Evolutionary conservation across 1,140 invertebrate genomes (phyloP).

Genomic region (Venustaconcha ellipsiformis): DNA sequence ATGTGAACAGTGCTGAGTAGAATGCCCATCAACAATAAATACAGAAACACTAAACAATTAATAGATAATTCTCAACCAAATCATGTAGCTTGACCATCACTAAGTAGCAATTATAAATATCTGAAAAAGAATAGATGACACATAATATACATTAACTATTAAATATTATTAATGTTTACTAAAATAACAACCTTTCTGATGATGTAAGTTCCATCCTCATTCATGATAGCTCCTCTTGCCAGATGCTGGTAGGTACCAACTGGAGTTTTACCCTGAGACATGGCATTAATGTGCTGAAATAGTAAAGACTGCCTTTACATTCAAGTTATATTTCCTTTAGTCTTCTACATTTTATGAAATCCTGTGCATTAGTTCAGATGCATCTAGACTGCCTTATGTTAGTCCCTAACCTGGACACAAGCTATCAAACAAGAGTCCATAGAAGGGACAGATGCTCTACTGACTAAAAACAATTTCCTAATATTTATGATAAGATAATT

Average conservation of each 20-base stretch:
- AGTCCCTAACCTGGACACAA: neutral
- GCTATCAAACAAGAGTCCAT: neutral
- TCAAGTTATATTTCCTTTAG: neutral
- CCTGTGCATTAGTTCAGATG: neutral
- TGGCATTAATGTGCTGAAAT: slow-evolving; percentile 44
- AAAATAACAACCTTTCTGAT: too few relatives aligned
- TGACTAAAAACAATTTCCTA: neutral
- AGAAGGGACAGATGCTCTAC: neutral
- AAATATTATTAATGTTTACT: too few relatives aligned
- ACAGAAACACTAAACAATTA: too few relatives aligned
- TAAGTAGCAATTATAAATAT: too few relatives aligned
- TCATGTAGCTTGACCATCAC: too few relatives aligned
- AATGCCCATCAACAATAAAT: too few relatives aligned
- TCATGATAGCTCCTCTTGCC: slow-evolving; percentile 31
- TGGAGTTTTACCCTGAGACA: slow-evolving; percentile 35
- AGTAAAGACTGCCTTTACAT: slow-evolving; percentile 1
- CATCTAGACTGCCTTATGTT: neutral
- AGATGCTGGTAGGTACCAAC: slow-evolving; percentile 35
- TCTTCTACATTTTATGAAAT: slow-evolving; percentile 4
- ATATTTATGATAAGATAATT: too few relatives aligned
- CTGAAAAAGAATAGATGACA: too few relatives aligned
- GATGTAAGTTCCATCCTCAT: neutral
- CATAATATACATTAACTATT: too few relatives aligned
- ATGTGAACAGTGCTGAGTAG: too few relatives aligned
- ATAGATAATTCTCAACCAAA: too few relatives aligned